Conservation (phyloP, 2,113 vertebrate species). For the Pristiophorus japonicus region DNA sequence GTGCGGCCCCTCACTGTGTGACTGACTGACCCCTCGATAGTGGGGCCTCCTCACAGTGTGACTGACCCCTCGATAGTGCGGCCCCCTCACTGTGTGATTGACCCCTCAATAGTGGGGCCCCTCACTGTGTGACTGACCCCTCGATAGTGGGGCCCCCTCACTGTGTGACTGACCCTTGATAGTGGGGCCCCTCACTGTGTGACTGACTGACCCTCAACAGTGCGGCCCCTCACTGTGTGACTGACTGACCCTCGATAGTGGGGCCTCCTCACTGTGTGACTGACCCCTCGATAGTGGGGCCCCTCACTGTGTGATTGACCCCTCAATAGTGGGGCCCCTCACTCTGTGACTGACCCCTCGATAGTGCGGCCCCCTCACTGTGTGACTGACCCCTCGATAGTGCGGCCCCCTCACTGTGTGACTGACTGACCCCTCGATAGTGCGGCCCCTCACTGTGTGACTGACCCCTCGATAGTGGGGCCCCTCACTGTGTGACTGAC, state of each 20-base stretch:
- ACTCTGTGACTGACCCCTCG: neutral
- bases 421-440: neutral
- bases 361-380: neutral
- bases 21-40: neutral
- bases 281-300: neutral
- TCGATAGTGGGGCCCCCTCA: neutral
- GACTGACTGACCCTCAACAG: neutral
- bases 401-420: too few species aligned
- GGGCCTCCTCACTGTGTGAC: neutral
- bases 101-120: too few species aligned
- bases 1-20: neutral
- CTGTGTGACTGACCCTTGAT: neutral
- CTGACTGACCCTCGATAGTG: neutral
- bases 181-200: neutral
- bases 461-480: neutral
- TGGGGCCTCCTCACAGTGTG: neutral
- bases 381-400: neutral
- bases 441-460: too few species aligned
- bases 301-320: neutral
- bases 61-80: neutral
- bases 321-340: neutral
- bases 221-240: neutral
- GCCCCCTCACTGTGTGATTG: neutral
- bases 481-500: too few species aligned
- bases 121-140: neutral